Percentiles rank a stretch among this genome's conserved stretches.
Evolutionary conservation across 1,140 invertebrate genomes (phyloP).

Genomic region (Drosophila asahinai): DNA sequence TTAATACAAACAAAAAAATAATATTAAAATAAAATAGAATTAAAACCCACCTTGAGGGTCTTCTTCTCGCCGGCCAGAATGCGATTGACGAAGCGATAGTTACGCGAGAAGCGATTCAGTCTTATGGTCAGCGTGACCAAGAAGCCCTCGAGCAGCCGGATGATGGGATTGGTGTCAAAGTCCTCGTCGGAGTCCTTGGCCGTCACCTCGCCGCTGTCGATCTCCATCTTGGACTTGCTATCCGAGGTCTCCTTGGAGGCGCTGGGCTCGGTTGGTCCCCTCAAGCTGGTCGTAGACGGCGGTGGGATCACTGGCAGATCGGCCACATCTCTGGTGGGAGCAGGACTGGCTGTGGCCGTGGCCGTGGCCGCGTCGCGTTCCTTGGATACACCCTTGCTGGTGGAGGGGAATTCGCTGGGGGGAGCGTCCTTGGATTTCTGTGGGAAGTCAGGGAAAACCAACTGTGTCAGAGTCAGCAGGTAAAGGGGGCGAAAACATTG

Average conservation of each 20-base stretch:
- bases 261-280: constrained; percentile 38
- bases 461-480: background rate
- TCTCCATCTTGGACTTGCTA: constrained; percentile 76
- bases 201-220: constrained; percentile 74
- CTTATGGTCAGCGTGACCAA: constrained; percentile 95
- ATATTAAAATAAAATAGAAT: no score
- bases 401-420: constrained; percentile 67
- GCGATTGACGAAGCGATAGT: constrained; percentile 96
- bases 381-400: constrained; percentile 74
- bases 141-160: constrained; percentile 87
- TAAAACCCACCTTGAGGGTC: constrained; percentile 90
- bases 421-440: constrained; percentile 76
- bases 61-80: constrained; percentile 92
- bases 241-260: constrained; percentile 74
- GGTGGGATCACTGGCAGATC: constrained; percentile 63
- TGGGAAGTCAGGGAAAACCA: constrained; percentile 11
- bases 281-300: constrained; percentile 9
- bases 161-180: constrained; percentile 80
- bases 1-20: no score
- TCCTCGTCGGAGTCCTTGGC: constrained; percentile 79
- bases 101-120: constrained; percentile 94
- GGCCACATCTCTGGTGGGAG: constrained; percentile 48
- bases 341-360: constrained; percentile 17
- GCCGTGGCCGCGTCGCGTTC: constrained; percentile 56
- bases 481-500: constrained; percentile 27